Percentiles rank a stretch among this genome's conserved stretches.
Conservation (phyloP, 2,888 invertebrate genomes). For the Poecilobothrus nobilitatus region DNA sequence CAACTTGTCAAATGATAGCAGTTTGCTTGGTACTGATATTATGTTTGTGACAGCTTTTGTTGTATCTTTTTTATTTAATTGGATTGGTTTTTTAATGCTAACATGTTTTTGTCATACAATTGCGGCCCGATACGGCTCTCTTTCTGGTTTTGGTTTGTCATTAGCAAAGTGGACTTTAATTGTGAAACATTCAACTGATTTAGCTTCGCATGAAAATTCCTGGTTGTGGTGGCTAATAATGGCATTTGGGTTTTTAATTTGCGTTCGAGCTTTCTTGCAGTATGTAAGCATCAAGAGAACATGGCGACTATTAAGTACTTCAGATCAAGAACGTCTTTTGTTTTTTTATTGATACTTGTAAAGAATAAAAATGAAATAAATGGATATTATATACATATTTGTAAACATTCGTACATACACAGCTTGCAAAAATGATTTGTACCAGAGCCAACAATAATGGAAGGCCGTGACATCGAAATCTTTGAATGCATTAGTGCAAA, state of each 20-base stretch:
- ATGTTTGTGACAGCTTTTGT: constrained; percentile 90
- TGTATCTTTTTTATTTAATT: constrained; percentile 93
- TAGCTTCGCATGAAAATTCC: constrained; percentile 78
- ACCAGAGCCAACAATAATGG: no score
- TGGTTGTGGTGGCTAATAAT: constrained; percentile 91
- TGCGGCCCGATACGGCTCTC: constrained; percentile 84
- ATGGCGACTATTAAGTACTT: constrained; percentile 77
- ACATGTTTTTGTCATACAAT: constrained; percentile 93
- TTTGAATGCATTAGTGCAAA: no score
- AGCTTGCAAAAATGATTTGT: no score
- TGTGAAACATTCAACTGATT: constrained; percentile 81
- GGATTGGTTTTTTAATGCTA: constrained; percentile 83
- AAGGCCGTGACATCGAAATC: no score
- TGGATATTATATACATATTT: no score
- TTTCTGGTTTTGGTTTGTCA: constrained; percentile 87
- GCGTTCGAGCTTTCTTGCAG: constrained; percentile 77
- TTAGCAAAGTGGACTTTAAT: constrained; percentile 93
- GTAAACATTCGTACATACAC: no score
- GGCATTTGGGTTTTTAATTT: constrained; percentile 81
- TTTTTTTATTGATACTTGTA: constrained; percentile 63
- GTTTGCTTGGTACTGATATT: constrained; percentile 81
- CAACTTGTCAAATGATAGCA: constrained; percentile 66
- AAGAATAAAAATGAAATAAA: no score
- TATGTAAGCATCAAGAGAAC: constrained; percentile 83
- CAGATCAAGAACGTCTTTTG: constrained; percentile 76